Base-by-base conservation (phyloP, 1,140 invertebrate genomes). In the Dinothrombium tinctorium region DNA sequence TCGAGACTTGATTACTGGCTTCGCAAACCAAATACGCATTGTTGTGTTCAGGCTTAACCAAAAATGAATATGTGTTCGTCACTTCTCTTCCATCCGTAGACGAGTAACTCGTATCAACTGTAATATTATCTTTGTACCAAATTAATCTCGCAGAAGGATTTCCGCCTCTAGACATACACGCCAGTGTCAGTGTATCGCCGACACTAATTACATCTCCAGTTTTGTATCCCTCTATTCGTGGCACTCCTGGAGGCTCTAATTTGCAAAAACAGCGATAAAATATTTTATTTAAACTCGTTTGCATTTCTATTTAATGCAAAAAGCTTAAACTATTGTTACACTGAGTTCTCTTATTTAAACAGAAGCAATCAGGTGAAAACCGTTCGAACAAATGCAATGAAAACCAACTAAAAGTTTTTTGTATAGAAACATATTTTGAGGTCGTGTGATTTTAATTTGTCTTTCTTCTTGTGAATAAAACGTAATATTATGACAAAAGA, bases 141-240 rank as follows among this genome's bases (percentile, higher is more conserved):
- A 83, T 73, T 2, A 94, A 69, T 54, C 83, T 75, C 2, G 87
- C 83, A 4, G 83, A 74, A 15, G 89, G 89, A 66, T 96, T 95
- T 8, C 89, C 89, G 24, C 84, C 84, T 19, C 76, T 67, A 38
- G 84, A 86, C 48, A 75, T 68, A 62, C 89, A 96, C 36, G 76
- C 71, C 41, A 95, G 65, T 46, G 80, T 81, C 12, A 94, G 66
- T 28, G 71, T 74, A 56, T 90, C 80, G 2, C 83, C 84, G 24
- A 79, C 69, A 17, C 75, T 69, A 9, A 52, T 44, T 5, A 92
- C 70, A 53, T 89, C 80, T 0, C 77, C 78, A 50, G 76, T 71
- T 2, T 71, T 75, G 56, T 92, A 89, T 0, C 87, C 84, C 49
- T 84, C 78, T 48, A 95, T 92, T 56, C 81, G 77, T 1, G 89